Percentiles rank a stretch among this genome's conserved stretches.
Conservation (phyloP, 2,888 invertebrate species). For the Halictus quadricinctus region DNA sequence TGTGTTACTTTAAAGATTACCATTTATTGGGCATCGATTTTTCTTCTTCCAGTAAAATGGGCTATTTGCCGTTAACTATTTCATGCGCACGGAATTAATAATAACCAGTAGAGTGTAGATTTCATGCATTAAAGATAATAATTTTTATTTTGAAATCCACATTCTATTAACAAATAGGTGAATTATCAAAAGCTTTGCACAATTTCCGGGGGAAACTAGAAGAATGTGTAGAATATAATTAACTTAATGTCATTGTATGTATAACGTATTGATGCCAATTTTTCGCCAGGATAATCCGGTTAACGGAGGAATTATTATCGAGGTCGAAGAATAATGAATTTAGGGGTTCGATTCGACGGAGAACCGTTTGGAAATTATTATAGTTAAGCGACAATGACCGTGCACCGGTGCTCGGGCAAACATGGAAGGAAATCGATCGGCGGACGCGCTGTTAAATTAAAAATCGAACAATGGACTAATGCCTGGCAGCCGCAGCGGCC, state of each 20-base stretch:
- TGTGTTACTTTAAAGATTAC: not conserved
- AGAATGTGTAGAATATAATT: too few relatives aligned
- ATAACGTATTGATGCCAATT: too few relatives aligned
- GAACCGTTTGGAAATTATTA: slow-evolving; percentile 24
- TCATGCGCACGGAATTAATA: not conserved
- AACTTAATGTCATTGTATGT: too few relatives aligned
- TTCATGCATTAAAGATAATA: too few relatives aligned
- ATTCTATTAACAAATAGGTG: too few relatives aligned
- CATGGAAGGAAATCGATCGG: slow-evolving; percentile 57
- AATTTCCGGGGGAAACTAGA: too few relatives aligned
- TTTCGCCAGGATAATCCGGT: not conserved
- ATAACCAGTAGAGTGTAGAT: not conserved
- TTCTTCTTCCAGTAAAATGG: not conserved
- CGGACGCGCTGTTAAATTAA: slow-evolving; percentile 61
- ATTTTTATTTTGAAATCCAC: not conserved
- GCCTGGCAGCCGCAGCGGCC: slow-evolving; percentile 53
- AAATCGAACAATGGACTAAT: slow-evolving; percentile 68
- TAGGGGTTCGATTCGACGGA: not conserved
- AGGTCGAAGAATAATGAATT: not conserved
- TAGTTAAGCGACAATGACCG: slow-evolving; percentile 12
- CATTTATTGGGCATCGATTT: not conserved
- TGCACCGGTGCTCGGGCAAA: not conserved
- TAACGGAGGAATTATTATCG: too few relatives aligned
- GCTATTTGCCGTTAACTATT: too few relatives aligned
- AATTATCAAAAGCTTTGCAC: too few relatives aligned